phyloP scores from a whole-genome alignment of 2,797 vertebrate species.

The Phrynocephalus forsythii region DNA sequence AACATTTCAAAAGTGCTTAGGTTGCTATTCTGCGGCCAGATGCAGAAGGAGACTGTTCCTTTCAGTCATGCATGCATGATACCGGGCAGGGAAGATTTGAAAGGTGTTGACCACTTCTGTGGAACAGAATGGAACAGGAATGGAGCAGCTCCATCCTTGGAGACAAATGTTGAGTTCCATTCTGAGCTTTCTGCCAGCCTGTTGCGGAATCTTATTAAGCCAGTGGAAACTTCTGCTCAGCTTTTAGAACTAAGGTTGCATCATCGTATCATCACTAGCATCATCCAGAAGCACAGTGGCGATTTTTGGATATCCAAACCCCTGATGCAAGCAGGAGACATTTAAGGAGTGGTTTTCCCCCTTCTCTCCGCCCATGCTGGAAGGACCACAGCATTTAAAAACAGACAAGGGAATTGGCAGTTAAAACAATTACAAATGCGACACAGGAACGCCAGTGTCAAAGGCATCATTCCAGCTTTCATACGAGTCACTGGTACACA shows the following conservation, averaged over 20 bases:
- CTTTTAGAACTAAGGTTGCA: background rate
- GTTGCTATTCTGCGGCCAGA: background rate
- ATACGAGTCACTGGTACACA: background rate
- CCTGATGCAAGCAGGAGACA: background rate
- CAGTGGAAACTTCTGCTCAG: background rate
- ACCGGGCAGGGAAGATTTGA: background rate
- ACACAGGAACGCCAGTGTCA: background rate
- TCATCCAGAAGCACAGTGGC: background rate
- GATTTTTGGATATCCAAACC: background rate
- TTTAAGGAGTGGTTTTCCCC: no score
- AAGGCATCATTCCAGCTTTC: background rate
- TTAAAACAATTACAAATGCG: background rate
- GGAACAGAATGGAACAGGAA: background rate
- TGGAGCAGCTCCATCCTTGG: no score
- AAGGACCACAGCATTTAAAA: background rate
- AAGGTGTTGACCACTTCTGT: background rate
- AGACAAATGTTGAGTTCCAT: background rate
- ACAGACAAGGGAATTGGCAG: background rate
- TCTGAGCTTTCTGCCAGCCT: background rate
- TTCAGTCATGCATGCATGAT: background rate
- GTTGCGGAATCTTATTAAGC: background rate
- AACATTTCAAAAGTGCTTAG: slow-evolving; percentile 39
- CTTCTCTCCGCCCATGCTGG: background rate
- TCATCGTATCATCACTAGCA: background rate
- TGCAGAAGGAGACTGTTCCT: background rate